Percentiles rank a stretch among this genome's conserved stretches.
Evolutionary conservation across 2,113 vertebrate species (phyloP).

Genomic region (Anolis sagrei): DNA sequence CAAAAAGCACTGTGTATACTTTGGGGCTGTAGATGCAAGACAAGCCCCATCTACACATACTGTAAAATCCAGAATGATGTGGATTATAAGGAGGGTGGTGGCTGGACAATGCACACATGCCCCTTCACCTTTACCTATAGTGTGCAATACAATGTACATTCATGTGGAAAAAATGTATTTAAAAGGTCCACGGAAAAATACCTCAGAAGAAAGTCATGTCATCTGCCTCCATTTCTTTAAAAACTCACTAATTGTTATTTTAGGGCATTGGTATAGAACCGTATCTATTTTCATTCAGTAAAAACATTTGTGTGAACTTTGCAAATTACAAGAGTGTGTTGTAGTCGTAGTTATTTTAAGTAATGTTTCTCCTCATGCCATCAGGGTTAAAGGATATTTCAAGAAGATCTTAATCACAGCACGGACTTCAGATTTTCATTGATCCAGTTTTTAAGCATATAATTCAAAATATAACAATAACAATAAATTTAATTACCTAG

Average conservation of each 20-base stretch:
- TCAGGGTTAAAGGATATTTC: conserved; percentile 12
- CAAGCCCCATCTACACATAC: too few relatives aligned
- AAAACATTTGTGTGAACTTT: not conserved
- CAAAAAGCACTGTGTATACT: too few relatives aligned
- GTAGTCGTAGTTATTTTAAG: conserved; percentile 25
- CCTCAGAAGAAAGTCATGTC: conserved; percentile 32
- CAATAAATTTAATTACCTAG: too few relatives aligned
- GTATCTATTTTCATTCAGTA: conserved; percentile 30
- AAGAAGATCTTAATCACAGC: not conserved
- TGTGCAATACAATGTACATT: too few relatives aligned
- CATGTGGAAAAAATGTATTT: too few relatives aligned
- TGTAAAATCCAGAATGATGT: too few relatives aligned
- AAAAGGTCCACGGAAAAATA: conserved; percentile 23
- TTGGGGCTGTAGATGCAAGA: too few relatives aligned
- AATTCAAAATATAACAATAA: not conserved
- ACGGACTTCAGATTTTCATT: not conserved
- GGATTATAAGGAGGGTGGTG: too few relatives aligned
- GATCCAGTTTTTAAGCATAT: not conserved
- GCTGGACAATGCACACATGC: too few relatives aligned
- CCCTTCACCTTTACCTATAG: too few relatives aligned
- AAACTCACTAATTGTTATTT: conserved; percentile 36
- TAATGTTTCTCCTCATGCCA: not conserved
- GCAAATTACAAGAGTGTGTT: conserved; percentile 5
- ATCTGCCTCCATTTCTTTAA: conserved; percentile 30
- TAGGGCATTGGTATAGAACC: conserved; percentile 5